Evolutionary conservation across 2,113 vertebrate genomes (phyloP).

Genomic region (Oncorhynchus clarkii): DNA sequence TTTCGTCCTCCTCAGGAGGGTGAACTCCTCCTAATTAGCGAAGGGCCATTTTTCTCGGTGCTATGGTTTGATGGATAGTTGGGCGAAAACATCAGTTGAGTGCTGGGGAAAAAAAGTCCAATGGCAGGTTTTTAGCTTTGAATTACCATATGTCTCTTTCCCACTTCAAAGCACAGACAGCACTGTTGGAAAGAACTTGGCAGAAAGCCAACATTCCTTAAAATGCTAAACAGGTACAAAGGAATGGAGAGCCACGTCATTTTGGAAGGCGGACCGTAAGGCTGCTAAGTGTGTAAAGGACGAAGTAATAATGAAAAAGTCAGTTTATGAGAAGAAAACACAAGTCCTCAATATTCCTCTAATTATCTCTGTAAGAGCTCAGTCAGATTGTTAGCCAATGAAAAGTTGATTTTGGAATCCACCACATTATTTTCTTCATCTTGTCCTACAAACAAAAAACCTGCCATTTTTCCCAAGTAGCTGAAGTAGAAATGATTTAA

Average conservation of each 20-base stretch:
- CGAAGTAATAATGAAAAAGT: too few species aligned
- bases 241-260: not conserved
- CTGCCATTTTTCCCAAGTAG: too few species aligned
- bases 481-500: too few species aligned
- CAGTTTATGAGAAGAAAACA: not conserved
- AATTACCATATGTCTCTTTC: slow-evolving; percentile 5
- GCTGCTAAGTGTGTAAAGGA: not conserved
- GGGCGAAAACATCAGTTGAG: not conserved
- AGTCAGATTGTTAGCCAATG: too few species aligned
- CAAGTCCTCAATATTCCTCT: not conserved
- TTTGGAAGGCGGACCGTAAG: not conserved
- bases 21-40: slow-evolving; percentile 24
- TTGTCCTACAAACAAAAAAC: too few species aligned
- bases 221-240: not conserved
- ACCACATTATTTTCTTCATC: too few species aligned
- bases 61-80: not conserved
- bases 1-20: slow-evolving; percentile 13
- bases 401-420: too few species aligned
- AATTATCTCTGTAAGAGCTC: not conserved
- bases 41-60: not conserved
- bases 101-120: not conserved
- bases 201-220: not conserved
- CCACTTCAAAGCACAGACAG: not conserved
- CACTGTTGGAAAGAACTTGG: not conserved
- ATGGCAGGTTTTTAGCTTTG: not conserved